Conservation (phyloP, 64 coral and sea anemone species). For the Orbicella faveolata region DNA sequence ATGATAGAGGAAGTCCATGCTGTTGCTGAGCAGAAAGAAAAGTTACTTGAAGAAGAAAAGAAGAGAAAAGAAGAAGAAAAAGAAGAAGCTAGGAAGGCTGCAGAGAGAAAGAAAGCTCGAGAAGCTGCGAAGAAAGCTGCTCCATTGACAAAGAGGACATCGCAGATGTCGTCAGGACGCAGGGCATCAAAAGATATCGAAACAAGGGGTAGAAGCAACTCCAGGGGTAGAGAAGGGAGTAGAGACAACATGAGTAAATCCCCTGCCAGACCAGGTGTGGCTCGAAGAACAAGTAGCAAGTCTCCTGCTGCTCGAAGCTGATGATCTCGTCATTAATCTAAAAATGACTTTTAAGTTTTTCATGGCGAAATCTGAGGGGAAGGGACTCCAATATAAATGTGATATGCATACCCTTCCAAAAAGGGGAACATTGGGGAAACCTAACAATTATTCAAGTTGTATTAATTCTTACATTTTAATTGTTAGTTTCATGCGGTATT, state of each 20-base stretch:
- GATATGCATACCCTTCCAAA: too few relatives aligned
- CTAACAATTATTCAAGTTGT: too few relatives aligned
- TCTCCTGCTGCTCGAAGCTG: constrained; percentile 58
- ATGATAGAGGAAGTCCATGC: constrained; percentile 99
- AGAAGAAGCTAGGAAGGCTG: constrained; percentile 80
- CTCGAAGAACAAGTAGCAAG: constrained; percentile 69
- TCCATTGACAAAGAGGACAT: constrained; percentile 64
- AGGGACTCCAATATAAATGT: too few relatives aligned
- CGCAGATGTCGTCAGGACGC: constrained; percentile 45
- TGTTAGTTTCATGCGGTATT: too few relatives aligned
- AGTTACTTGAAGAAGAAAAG: constrained; percentile 84
- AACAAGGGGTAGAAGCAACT: constrained; percentile 56
- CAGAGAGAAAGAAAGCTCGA: constrained; percentile 86
- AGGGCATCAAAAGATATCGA: constrained; percentile 9
- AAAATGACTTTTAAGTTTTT: background rate
- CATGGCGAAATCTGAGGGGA: background rate
- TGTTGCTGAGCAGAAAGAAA: constrained; percentile 88
- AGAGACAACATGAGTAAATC: constrained; percentile 63
- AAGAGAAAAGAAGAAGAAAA: constrained; percentile 77
- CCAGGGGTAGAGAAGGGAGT: constrained; percentile 45
- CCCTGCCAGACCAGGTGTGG: constrained; percentile 75
- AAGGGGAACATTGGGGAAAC: too few relatives aligned
- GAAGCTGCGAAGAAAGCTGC: constrained; percentile 57
- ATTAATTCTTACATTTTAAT: too few relatives aligned
- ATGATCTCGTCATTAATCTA: background rate